A percentile compares a stretch with the other conserved stretches of the same genome.
Evolutionary conservation across 2,797 vertebrate species (phyloP).

Genomic region (Phoebastria nigripes): DNA sequence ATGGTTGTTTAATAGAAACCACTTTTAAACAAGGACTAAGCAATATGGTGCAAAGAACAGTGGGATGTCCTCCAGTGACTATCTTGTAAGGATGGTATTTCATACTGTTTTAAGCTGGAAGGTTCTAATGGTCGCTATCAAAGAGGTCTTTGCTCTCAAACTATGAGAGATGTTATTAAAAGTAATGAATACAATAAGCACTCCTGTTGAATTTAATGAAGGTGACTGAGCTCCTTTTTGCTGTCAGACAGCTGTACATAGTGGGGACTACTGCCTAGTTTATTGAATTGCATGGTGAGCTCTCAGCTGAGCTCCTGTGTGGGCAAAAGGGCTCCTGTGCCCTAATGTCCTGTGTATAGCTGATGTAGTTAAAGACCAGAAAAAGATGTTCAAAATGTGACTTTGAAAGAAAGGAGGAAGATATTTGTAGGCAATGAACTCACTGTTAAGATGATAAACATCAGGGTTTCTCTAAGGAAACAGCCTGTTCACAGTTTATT

Average conservation of each 20-base stretch:
- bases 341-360: not conserved
- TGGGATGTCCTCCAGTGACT: not conserved
- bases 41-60: not conserved
- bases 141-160: not conserved
- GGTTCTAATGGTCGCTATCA: not conserved
- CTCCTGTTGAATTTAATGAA: not conserved
- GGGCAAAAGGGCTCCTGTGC: not conserved
- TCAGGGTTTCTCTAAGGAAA: not conserved
- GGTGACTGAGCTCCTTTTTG: not conserved
- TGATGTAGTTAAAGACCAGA: not conserved
- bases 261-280: not conserved
- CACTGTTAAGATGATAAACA: not conserved
- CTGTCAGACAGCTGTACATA: not conserved
- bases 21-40: not conserved
- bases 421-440: not conserved
- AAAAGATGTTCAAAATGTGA: not conserved
- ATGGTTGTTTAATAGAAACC: not conserved
- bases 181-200: not conserved
- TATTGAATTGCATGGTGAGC: not conserved
- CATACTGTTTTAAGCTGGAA: not conserved
- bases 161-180: not conserved
- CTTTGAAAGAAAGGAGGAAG: not conserved
- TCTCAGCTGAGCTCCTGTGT: not conserved
- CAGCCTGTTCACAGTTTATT: not conserved
- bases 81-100: not conserved